Conservation (phyloP, 2,797 vertebrate species). For the Squalus acanthias region DNA sequence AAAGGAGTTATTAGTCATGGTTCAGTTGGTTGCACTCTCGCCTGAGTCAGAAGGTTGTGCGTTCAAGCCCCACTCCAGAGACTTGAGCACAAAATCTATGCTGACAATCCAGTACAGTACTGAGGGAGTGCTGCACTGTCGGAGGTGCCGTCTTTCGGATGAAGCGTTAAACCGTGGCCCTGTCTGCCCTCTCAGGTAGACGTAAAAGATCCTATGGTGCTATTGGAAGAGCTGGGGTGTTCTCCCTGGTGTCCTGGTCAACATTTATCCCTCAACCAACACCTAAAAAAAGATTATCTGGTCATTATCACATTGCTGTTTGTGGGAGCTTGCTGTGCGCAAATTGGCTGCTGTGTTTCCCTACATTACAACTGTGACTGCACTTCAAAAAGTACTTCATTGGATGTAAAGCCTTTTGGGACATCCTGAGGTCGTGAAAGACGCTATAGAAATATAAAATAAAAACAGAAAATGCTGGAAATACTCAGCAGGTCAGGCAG, state of each 20-base stretch:
- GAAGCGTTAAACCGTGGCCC: background rate
- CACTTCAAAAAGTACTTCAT: background rate
- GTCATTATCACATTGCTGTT: background rate
- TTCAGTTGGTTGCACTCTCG: too few species aligned
- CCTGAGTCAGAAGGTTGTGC: background rate
- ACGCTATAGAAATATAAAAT: background rate
- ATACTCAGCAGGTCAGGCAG: too few species aligned
- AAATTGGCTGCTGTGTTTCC: background rate
- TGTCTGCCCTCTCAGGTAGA: background rate
- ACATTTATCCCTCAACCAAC: background rate
- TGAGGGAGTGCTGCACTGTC: background rate
- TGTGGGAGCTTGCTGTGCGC: background rate
- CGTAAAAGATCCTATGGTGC: background rate
- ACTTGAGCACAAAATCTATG: background rate
- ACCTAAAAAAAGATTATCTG: background rate
- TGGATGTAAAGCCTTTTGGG: background rate
- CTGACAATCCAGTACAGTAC: background rate
- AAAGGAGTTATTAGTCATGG: background rate
- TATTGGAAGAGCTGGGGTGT: background rate
- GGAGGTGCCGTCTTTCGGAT: background rate
- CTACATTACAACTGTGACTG: background rate
- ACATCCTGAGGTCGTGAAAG: background rate
- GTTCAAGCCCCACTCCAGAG: background rate
- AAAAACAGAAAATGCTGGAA: too few species aligned
- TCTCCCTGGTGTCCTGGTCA: background rate